A percentile compares a stretch with the other conserved stretches of the same genome.
phyloP scores from a whole-genome alignment of 2,113 vertebrate genomes.

The Malaclemys terrapin region DNA sequence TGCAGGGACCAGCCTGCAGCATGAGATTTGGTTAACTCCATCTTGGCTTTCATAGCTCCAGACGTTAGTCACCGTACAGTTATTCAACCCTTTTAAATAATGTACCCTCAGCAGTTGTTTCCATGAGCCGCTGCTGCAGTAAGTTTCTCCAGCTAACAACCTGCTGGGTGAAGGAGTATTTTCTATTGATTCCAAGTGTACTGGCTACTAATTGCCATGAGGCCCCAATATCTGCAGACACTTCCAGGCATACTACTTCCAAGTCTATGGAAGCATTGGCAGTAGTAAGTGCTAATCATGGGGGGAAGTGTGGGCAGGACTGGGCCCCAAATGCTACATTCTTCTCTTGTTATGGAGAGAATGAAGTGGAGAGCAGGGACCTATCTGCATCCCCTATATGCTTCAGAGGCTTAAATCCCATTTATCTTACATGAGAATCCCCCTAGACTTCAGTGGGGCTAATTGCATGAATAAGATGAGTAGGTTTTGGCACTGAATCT shows the following conservation, averaged over 20 bases:
- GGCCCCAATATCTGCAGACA: background rate
- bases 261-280: background rate
- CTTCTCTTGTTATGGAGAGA: background rate
- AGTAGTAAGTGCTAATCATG: background rate
- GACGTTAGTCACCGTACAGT: background rate
- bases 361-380: background rate
- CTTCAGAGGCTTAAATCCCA: background rate
- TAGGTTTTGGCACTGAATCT: background rate
- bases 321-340: background rate
- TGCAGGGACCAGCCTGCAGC: background rate
- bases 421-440: fast-evolving
- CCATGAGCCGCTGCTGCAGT: background rate
- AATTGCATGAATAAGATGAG: fast-evolving
- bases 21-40: background rate
- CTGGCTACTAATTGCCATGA: background rate
- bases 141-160: background rate
- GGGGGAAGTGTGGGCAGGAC: background rate
- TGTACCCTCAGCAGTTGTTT: background rate
- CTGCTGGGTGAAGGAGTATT: background rate
- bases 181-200: background rate
- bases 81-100: background rate
- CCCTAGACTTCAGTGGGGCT: background rate
- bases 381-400: background rate
- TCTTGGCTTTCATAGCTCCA: background rate
- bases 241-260: background rate